A percentile compares a stretch with the other conserved stretches of the same genome.
phyloP scores from a whole-genome alignment of 53 echinoderm and acorn worm genomes.

The Holothuria scabra region DNA sequence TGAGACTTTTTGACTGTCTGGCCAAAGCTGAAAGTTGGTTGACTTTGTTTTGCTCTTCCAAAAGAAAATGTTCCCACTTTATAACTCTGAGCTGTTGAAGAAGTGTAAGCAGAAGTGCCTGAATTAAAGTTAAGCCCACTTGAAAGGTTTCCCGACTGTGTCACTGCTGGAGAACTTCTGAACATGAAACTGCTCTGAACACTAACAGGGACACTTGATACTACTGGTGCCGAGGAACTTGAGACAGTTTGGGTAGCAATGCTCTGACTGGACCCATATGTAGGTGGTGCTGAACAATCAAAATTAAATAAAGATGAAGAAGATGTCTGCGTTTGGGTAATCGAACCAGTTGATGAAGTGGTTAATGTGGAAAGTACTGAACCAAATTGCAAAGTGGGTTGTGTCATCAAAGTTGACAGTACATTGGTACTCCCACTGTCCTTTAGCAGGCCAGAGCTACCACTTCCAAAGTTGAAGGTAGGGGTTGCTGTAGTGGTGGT shows the following conservation, averaged over 20 bases:
- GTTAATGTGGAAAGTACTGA: background rate
- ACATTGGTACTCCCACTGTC: background rate
- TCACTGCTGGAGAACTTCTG: background rate
- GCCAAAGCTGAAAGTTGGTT: constrained; percentile 29
- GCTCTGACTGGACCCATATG: no score
- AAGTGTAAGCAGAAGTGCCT: background rate
- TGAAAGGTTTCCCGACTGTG: background rate
- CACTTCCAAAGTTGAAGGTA: constrained; percentile 31
- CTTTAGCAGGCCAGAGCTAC: background rate
- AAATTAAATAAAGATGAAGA: no score
- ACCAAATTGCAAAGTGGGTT: constrained; percentile 32
- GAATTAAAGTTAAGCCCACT: constrained; percentile 20
- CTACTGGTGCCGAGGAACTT: background rate
- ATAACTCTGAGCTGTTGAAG: background rate
- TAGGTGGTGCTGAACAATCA: no score
- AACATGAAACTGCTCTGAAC: background rate
- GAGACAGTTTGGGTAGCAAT: constrained; percentile 12
- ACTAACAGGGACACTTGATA: no score
- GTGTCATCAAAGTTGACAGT: background rate
- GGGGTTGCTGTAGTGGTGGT: background rate
- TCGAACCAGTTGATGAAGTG: no score
- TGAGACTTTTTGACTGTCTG: background rate
- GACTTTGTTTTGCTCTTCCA: background rate
- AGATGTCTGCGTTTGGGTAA: no score
- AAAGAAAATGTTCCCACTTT: background rate